phyloP scores from a whole-genome alignment of 2,113 vertebrate species.

The Bubalus kerabau region DNA sequence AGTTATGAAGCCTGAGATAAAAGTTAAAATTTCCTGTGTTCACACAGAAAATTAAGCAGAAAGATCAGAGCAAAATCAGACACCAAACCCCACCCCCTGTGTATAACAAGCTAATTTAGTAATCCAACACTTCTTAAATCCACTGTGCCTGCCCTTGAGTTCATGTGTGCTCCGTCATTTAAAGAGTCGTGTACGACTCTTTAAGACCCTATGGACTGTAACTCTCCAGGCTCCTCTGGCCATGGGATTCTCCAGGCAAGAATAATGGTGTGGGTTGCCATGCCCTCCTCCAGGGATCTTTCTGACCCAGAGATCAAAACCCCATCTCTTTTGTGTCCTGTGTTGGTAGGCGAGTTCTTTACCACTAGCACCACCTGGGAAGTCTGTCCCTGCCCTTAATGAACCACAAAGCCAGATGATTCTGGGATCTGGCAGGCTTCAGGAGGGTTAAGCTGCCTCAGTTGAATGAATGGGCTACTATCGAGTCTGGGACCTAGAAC shows the following conservation, averaged over 20 bases:
- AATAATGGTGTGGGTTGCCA: not conserved
- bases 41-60: not conserved
- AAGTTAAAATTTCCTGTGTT: not conserved
- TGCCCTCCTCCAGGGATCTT: not conserved
- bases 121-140: not conserved
- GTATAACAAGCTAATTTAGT: not conserved
- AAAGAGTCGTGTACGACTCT: not conserved
- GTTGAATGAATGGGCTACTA: not conserved
- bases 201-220: not conserved
- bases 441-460: not conserved
- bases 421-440: not conserved
- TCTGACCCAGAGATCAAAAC: not conserved
- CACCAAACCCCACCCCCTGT: not conserved
- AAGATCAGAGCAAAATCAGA: not conserved
- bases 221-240: not conserved
- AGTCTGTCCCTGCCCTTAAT: not conserved
- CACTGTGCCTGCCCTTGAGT: not conserved
- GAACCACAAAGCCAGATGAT: not conserved
- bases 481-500: not conserved
- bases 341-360: not conserved
- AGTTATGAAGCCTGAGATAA: not conserved
- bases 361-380: not conserved
- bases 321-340: not conserved
- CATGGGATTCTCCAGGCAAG: not conserved
- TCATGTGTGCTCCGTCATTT: fast-evolving